phyloP scores from a whole-genome alignment of 2,888 invertebrate genomes.

The Drosophila putrida region DNA sequence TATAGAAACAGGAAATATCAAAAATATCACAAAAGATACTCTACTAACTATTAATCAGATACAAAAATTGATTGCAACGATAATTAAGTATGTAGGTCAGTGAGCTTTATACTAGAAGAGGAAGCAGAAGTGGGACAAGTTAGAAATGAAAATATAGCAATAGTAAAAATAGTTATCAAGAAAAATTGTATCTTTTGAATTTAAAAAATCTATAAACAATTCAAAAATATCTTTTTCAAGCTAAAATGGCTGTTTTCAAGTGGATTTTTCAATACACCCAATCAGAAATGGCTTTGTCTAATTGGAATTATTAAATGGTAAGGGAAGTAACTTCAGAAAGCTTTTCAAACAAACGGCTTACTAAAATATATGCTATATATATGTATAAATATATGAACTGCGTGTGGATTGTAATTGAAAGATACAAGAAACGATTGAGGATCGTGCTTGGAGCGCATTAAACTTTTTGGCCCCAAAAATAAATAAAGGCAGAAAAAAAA shows the following conservation, averaged over 20 bases:
- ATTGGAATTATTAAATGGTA: background rate
- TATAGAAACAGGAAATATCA: slow-evolving; percentile 35
- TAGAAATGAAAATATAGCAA: too few species aligned
- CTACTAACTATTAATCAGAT: slow-evolving; percentile 1
- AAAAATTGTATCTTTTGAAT: too few species aligned
- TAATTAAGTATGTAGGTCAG: slow-evolving; percentile 6
- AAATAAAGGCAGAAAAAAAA: slow-evolving; percentile 7
- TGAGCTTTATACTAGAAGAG: background rate
- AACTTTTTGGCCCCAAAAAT: slow-evolving; percentile 65
- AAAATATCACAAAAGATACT: slow-evolving; percentile 2
- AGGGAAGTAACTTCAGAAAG: background rate
- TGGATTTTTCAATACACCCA: background rate
- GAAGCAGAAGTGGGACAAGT: too few species aligned
- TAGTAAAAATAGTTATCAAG: too few species aligned
- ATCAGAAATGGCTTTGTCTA: background rate
- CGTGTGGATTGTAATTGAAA: slow-evolving; percentile 67
- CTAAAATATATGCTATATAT: background rate
- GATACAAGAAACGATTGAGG: slow-evolving; percentile 30
- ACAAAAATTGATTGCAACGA: background rate
- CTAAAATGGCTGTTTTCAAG: too few species aligned
- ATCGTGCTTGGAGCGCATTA: slow-evolving; percentile 69
- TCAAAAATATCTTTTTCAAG: too few species aligned
- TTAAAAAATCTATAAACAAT: too few species aligned
- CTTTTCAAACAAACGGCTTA: slow-evolving; percentile 3
- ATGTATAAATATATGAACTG: slow-evolving; percentile 14